Conservation (phyloP, 2,888 invertebrate genomes). For the Isoperla grammatica region DNA sequence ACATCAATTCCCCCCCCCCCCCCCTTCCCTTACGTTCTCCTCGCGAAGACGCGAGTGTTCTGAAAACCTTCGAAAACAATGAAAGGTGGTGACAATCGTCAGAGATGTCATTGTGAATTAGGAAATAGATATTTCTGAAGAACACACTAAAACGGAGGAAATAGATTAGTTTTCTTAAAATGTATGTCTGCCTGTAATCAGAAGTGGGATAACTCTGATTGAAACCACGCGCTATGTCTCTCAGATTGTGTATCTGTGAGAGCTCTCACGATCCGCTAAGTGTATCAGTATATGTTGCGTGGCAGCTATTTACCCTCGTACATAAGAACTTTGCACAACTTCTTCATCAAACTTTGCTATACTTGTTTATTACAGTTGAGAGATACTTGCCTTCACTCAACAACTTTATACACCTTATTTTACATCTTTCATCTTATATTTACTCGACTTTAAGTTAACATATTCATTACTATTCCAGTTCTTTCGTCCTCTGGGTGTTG, state of each 20-base stretch:
- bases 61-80: slow-evolving; percentile 2
- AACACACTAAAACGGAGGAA: background rate
- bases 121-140: background rate
- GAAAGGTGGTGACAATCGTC: slow-evolving; percentile 8
- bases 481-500: slow-evolving; percentile 14
- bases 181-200: slow-evolving; percentile 1
- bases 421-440: slow-evolving; percentile 18
- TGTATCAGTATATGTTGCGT: too few relatives aligned
- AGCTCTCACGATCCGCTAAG: background rate
- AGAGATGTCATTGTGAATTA: slow-evolving; percentile 12
- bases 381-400: slow-evolving; percentile 8
- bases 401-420: slow-evolving; percentile 20
- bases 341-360: slow-evolving; percentile 23
- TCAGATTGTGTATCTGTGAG: background rate
- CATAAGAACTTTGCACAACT: slow-evolving; percentile 9
- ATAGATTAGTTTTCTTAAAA: slow-evolving; percentile 4
- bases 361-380: slow-evolving; percentile 22
- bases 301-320: slow-evolving; percentile 3
- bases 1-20: background rate
- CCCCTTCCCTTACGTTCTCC: background rate
- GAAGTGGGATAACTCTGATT: background rate
- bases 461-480: slow-evolving; percentile 17
- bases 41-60: background rate
- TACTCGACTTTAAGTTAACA: slow-evolving; percentile 18
- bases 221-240: background rate